Evolutionary conservation across 2,797 vertebrate genomes (phyloP), one percentile per base, ranked within the genome.

Genomic region (Atherinosoma microstoma): DNA sequence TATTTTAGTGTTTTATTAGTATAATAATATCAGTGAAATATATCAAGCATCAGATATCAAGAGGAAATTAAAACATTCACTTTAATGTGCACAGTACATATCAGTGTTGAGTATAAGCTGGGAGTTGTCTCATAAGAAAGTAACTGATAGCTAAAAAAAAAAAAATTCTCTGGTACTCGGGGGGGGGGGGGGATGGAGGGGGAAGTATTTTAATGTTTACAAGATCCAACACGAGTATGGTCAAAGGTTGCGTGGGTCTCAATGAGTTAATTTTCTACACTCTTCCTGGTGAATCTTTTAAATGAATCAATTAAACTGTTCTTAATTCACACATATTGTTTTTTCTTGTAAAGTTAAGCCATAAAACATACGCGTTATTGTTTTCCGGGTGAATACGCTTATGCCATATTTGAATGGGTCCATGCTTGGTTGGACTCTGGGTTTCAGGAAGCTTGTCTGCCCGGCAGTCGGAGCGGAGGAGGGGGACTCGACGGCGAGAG

Each of bases 381-480:
- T 81, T 73, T 76, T 64, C 70, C 63, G 58, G 67, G n/a, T 7
- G 6, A 38, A 70, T 40, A 9, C 45, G 30, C 18, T 27, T 71
- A 20, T 78, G 84, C 57, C 83, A 75, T 67, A 35, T 86, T 83
- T 83, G 85, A 83, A 73, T 45, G 62, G 76, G 67, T 82, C 83
- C 80, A 47, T 49, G 85, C 69, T 81, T 57, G 82, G 80, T 72
- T 71, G 84, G 75, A 76, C 78, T 70, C 76, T 1, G 82, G 85
- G 54, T 86, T 78, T 57, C 58, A 93, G 90, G 91, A 90, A 87
- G 90, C 90, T 78, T 6, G 85, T 80, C 83, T 70, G 74, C 80
- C 85, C 85, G 90, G 84, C 59, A 77, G 86, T 85, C 62, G 76
- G 66, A 80, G 83, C 76, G 77, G 83, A 81, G 77, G 83, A 80